Percentiles rank a stretch among this genome's conserved stretches.
phyloP scores from a whole-genome alignment of 1,140 invertebrate genomes.

The Epicauta chinensis region DNA sequence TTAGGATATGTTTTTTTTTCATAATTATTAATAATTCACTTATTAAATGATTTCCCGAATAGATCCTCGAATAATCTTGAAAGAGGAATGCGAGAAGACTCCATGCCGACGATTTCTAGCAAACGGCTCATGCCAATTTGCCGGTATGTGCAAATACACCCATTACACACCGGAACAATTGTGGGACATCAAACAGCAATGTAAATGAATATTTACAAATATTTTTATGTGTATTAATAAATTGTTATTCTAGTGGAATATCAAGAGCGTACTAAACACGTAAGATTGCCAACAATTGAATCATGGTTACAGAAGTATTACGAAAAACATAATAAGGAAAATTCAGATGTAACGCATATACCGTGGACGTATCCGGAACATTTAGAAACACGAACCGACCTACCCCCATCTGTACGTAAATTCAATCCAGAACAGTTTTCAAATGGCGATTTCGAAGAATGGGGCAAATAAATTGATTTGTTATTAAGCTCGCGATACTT shows the following conservation, averaged over 20 bases:
- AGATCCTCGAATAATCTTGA: conserved; percentile 55
- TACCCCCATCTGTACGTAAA: conserved; percentile 55
- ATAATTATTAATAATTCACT: conserved; percentile 5
- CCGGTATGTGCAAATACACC: conserved; percentile 54
- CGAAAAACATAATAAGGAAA: conserved; percentile 40
- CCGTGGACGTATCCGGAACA: conserved; percentile 49
- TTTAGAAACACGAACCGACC: conserved; percentile 45
- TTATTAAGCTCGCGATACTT: too few species aligned
- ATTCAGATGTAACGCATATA: conserved; percentile 37
- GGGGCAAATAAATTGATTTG: conserved; percentile 44
- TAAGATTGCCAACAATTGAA: conserved; percentile 41
- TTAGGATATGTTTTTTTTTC: conserved; percentile 31
- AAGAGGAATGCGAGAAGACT: conserved; percentile 53
- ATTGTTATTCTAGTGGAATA: conserved; percentile 37
- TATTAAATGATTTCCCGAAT: conserved; percentile 18
- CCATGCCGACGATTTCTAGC: conserved; percentile 51
- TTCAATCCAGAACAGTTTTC: conserved; percentile 48
- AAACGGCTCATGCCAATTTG: conserved; percentile 55
- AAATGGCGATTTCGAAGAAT: conserved; percentile 46
- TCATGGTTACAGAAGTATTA: conserved; percentile 45
- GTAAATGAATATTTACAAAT: too few species aligned
- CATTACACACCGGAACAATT: conserved; percentile 55
- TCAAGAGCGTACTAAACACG: conserved; percentile 28
- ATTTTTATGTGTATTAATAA: too few species aligned
- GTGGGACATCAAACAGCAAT: conserved; percentile 47